phyloP scores from a whole-genome alignment of 2,797 vertebrate species.

The Crenuchus spilurus region DNA sequence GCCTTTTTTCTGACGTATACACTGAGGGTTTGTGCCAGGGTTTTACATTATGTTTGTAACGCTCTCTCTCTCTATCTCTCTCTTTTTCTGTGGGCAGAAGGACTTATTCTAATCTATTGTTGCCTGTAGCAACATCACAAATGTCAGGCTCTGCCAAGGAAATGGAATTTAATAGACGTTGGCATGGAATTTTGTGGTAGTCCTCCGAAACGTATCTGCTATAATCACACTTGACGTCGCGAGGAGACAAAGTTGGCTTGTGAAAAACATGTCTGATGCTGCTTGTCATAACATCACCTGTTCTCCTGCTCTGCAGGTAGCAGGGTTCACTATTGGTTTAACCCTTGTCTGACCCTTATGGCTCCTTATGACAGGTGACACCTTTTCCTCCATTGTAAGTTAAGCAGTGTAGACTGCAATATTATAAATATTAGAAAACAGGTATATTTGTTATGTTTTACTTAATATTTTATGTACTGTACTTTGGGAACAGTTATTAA shows the following conservation, averaged over 20 bases:
- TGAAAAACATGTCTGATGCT: conserved; percentile 7
- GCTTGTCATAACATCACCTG: conserved; percentile 37
- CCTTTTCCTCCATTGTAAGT: no score
- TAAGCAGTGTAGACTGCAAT: no score
- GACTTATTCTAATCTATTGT: conserved; percentile 30
- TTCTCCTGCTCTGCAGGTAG: neutral
- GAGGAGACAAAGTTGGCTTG: conserved; percentile 23
- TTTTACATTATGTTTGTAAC: conserved; percentile 58
- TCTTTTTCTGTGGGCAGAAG: neutral
- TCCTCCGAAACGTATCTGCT: neutral
- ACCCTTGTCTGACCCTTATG: neutral
- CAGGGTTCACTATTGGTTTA: neutral
- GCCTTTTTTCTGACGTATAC: conserved; percentile 18
- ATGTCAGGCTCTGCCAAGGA: conserved; percentile 36
- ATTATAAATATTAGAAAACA: no score
- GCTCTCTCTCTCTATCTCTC: neutral
- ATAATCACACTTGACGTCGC: conserved; percentile 34
- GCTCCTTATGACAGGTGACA: conserved; percentile 9
- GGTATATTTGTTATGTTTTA: no score
- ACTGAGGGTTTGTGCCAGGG: conserved; percentile 53
- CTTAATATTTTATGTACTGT: no score
- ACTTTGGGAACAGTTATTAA: no score
- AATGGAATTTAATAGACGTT: conserved; percentile 33
- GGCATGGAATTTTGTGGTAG: conserved; percentile 33
- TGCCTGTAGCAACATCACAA: conserved; percentile 33